Conservation (phyloP, 2,797 vertebrate genomes). For the Ciconia nigra region DNA sequence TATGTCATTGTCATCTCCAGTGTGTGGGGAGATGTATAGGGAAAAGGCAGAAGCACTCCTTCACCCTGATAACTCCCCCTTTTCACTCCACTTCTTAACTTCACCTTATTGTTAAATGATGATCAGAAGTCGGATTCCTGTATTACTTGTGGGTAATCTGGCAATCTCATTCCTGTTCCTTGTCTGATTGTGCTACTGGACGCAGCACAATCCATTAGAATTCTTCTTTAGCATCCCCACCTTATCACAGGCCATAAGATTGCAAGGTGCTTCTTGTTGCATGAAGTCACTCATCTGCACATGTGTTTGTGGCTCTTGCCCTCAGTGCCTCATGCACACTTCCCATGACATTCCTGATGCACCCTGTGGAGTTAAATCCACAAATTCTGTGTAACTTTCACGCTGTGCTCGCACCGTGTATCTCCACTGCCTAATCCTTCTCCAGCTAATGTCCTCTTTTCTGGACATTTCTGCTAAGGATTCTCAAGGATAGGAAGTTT, state of each 20-base stretch:
- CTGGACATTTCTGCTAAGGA: background rate
- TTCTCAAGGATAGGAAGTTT: background rate
- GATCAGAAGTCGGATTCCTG: background rate
- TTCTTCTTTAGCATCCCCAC: background rate
- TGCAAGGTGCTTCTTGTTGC: background rate
- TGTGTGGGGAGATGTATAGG: background rate
- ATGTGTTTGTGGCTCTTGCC: background rate
- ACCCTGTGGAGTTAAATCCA: background rate
- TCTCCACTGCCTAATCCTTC: background rate
- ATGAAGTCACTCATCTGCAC: background rate
- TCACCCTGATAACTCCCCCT: background rate
- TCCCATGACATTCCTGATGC: background rate
- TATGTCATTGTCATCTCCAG: background rate
- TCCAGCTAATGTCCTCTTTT: background rate
- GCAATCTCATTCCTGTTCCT: accelerated
- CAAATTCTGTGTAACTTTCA: background rate
- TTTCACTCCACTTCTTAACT: background rate
- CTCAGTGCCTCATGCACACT: background rate
- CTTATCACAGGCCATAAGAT: background rate
- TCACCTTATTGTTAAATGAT: background rate
- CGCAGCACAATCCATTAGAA: background rate
- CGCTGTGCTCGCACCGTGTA: accelerated
- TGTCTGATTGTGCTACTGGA: background rate
- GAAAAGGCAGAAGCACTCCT: background rate
- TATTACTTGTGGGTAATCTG: background rate